Conservation (phyloP, 2,888 invertebrate species). For the Amphipyra berbera region DNA sequence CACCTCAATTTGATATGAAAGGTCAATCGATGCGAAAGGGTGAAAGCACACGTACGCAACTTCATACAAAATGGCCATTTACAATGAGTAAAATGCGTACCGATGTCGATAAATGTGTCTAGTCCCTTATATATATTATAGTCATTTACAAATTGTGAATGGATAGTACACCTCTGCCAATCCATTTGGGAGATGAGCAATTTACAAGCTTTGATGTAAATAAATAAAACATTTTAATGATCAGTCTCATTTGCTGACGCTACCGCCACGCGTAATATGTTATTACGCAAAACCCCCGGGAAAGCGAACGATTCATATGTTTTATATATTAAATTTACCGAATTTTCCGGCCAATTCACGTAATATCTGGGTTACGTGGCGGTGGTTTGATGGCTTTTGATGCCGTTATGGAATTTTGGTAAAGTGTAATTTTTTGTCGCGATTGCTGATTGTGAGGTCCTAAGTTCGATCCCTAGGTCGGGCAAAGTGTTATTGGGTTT, state of each 20-base stretch:
- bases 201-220: conserved; percentile 32
- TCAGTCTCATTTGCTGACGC: conserved; percentile 57
- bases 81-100: no score
- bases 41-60: no score
- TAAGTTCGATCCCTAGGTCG: no score
- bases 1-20: no score
- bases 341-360: conserved; percentile 58
- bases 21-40: no score
- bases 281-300: conserved; percentile 68
- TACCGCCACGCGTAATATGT: conserved; percentile 58
- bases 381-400: conserved; percentile 1
- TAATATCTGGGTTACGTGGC: conserved; percentile 36
- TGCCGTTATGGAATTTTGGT: not conserved
- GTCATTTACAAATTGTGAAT: no score
- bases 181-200: conserved; percentile 27
- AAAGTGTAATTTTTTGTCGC: not conserved
- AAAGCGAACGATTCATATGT: conserved; percentile 68
- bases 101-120: no score
- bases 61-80: no score
- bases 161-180: conserved; percentile 17
- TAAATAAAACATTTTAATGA: conserved; percentile 51
- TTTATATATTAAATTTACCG: conserved; percentile 77
- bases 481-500: no score
- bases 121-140: no score
- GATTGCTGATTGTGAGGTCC: no score